Conservation (phyloP, 2,888 invertebrate genomes). For the Nebria salina region DNA sequence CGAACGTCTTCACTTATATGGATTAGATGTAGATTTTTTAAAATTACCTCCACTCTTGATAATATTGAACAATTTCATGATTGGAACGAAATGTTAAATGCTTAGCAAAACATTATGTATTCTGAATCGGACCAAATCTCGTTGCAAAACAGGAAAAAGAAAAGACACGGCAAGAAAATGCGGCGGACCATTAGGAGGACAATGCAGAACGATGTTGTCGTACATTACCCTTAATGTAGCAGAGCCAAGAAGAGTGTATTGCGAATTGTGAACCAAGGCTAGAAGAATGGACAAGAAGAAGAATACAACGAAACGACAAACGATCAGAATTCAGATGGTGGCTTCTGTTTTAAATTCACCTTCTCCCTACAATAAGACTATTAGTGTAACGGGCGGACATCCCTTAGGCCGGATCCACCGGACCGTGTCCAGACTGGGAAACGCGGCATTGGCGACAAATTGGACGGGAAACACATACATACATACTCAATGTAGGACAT, state of each 20-base stretch:
- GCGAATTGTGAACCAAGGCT: background rate
- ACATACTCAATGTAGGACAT: background rate
- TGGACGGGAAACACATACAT: slow-evolving; percentile 58
- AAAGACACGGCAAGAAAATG: slow-evolving; percentile 25
- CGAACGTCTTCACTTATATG: background rate
- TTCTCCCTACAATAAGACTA: slow-evolving; percentile 61
- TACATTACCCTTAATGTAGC: slow-evolving; percentile 43
- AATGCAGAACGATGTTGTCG: slow-evolving; percentile 25
- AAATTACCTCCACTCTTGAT: background rate
- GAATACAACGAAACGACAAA: slow-evolving; percentile 44
- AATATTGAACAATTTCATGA: background rate
- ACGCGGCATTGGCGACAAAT: slow-evolving; percentile 62
- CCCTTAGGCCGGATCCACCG: slow-evolving; percentile 48
- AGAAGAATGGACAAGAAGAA: background rate
- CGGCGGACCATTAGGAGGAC: slow-evolving; percentile 16
- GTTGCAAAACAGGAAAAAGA: background rate
- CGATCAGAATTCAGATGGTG: slow-evolving; percentile 53
- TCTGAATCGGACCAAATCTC: slow-evolving; percentile 3
- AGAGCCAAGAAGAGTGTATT: slow-evolving; percentile 5
- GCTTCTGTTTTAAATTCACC: slow-evolving; percentile 60
- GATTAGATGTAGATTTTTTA: background rate
- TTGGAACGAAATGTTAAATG: slow-evolving; percentile 6
- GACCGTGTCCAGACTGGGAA: slow-evolving; percentile 63
- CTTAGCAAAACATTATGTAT: background rate
- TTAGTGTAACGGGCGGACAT: slow-evolving; percentile 62